phyloP scores from a whole-genome alignment of 2,113 vertebrate genomes.

The Ursus arctos region DNA sequence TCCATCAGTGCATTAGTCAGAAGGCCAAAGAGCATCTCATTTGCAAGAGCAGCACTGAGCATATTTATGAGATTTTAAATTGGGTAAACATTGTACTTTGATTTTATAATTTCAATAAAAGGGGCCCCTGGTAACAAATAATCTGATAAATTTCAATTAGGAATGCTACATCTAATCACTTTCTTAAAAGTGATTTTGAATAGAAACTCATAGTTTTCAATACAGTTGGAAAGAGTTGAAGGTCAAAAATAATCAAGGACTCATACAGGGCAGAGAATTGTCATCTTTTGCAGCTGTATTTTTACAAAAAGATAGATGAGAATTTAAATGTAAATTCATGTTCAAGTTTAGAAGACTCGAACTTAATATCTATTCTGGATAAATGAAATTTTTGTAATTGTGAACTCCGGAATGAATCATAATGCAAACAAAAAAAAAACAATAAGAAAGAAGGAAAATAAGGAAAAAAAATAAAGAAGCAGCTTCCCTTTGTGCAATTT shows the following conservation, averaged over 20 bases:
- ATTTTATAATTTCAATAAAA: background rate
- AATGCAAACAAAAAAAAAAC: background rate
- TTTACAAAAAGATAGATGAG: background rate
- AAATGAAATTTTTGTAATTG: conserved; percentile 44
- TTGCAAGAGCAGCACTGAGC: background rate
- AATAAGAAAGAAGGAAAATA: background rate
- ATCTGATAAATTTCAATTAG: background rate
- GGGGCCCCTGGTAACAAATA: background rate
- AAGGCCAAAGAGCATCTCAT: background rate
- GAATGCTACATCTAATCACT: background rate
- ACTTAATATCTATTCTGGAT: background rate
- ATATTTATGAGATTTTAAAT: background rate
- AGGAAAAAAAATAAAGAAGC: background rate
- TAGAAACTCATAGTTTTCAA: background rate
- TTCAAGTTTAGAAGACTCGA: background rate
- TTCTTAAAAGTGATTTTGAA: conserved; percentile 1
- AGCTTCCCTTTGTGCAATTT: background rate
- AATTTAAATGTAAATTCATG: conserved; percentile 50
- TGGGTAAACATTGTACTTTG: background rate
- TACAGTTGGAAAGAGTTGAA: background rate
- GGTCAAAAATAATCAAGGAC: conserved; percentile 31
- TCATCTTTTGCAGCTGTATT: background rate
- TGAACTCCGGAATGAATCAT: background rate
- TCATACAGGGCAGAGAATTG: background rate
- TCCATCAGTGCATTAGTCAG: background rate